Conservation (phyloP, 2,113 vertebrate genomes). For the Eurypyga helias region DNA sequence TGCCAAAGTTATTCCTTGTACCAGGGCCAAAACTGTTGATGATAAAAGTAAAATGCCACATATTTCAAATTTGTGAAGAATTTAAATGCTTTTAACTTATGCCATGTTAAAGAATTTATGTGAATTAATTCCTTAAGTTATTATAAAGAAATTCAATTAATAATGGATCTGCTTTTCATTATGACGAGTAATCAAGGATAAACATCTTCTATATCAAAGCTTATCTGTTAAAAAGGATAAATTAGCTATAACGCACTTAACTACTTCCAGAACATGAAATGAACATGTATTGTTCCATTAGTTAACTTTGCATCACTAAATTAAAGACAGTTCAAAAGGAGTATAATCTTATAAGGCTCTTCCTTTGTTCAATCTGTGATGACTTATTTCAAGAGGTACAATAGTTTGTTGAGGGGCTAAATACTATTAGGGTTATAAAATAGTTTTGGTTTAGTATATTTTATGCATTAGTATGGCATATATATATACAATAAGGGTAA, state of each 20-base stretch:
- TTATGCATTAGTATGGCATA: neutral
- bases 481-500: neutral
- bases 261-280: conserved; percentile 49
- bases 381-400: neutral
- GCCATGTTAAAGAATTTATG: conserved; percentile 25
- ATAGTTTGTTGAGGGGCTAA: neutral
- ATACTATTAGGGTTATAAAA: conserved; percentile 1
- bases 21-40: neutral
- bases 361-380: neutral
- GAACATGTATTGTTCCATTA: conserved; percentile 7
- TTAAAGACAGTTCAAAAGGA: conserved; percentile 44
- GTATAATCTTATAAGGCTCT: conserved; percentile 12
- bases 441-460: neutral
- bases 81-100: conserved; percentile 21
- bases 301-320: conserved; percentile 40
- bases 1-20: neutral
- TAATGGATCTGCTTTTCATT: conserved; percentile 28
- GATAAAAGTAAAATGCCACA: neutral
- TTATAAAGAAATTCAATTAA: conserved; percentile 35
- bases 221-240: conserved; percentile 40
- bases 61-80: conserved; percentile 13
- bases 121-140: conserved; percentile 12
- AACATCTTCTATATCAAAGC: conserved; percentile 48
- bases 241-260: conserved; percentile 18
- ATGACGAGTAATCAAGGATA: conserved; percentile 37